Base-by-base conservation (phyloP, 2,888 invertebrate genomes). In the Phymatocera aterrima region DNA sequence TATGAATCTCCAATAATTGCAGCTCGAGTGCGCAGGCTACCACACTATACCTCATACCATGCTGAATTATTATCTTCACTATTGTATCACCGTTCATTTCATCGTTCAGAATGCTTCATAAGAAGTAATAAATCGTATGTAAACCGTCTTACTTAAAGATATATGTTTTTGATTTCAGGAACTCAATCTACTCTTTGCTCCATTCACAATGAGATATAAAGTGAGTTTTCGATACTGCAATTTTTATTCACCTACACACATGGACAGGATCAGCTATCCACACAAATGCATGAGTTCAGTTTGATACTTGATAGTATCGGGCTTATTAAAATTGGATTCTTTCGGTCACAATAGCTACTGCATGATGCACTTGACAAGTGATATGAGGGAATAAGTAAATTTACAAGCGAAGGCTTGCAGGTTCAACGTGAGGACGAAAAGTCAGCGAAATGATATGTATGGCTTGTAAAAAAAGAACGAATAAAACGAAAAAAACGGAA, bases 181-280 rank as follows among this genome's bases (percentile, higher is more conserved):
- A 24, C 54, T 1, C 40, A n/a, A 75, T 24, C 40, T 37, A 75
- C 6, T 21, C 75, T 18, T 21, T 40, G 28, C 6, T 57, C 24
- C 37, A 60, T 28, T 10, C 24, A 75, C 54, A 31, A 75, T 75
- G 75, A 75, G 75, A 60, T 75, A 75, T n/a, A 75, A 75, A 75
- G 75, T 75, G 21, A 75, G 75, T 75, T 68, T 46, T 68, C 43
- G 43, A 68, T 24, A 43, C 24, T 57, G 51, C 21, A 21, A 12
- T 8, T 24, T 3, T 57, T 57, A n/a, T 10, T 57, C 8, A 57
- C 24, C 28, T 3, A 24, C 57, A 28, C 57, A 57, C 40, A 40
- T 40, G 8, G 40, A 40, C 43, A 3, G 43, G 43, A 43, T 2
- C 8, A 43, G 43, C 43, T 43, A 43, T 43, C 40, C 3, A 40